These are phyloP conservation scores for Stomatorhinus walkeri DNA, from an alignment of 2,797 vertebrate genomes.

Conservation along the genomic window DNA sequence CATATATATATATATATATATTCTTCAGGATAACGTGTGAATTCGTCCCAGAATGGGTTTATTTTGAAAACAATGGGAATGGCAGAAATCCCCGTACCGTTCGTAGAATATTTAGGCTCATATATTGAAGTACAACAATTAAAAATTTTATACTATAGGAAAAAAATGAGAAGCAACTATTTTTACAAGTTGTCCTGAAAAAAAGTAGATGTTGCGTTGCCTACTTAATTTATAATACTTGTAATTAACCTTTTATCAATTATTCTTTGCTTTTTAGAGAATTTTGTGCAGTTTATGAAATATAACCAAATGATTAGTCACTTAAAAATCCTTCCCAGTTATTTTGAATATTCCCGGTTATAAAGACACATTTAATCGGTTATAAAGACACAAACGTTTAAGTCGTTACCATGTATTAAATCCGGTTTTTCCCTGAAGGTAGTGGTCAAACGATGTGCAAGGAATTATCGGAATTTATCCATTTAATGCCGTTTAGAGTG, in stretches of 20 bases:
- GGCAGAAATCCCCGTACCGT: neutral
- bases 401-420: neutral
- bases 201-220: neutral
- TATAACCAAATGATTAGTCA: neutral
- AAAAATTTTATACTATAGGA: neutral
- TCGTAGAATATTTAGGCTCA: conserved; percentile 3
- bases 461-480: neutral
- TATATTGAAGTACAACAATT: neutral
- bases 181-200: neutral
- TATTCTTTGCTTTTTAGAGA: neutral
- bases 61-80: neutral
- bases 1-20: conserved; percentile 60
- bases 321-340: neutral
- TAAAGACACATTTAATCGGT: neutral
- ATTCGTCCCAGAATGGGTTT: conserved; percentile 22
- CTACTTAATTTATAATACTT: neutral
- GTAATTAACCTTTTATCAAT: neutral
- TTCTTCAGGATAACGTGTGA: conserved; percentile 46
- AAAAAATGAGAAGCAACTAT: neutral
- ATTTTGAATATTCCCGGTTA: neutral
- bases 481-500: neutral
- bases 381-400: neutral
- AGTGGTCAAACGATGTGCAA: neutral
- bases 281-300: neutral
- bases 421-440: neutral